These are phyloP conservation scores for Pseudachorutes palmiensis DNA, from an alignment of 1,140 invertebrate species.

Conservation along the genomic window DNA sequence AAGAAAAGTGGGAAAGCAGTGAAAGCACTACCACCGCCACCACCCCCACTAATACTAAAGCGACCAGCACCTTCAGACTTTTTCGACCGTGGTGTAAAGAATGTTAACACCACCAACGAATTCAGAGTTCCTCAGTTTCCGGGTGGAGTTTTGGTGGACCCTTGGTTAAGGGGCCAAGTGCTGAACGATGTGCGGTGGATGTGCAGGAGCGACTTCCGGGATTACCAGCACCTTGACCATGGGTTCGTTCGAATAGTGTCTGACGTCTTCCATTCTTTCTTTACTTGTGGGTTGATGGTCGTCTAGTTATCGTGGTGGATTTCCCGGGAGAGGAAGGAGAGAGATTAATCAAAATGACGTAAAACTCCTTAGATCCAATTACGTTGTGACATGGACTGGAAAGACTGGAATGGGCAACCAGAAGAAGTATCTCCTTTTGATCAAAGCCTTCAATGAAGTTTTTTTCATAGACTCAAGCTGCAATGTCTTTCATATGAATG, in stretches of 20 bases:
- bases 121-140: neutral
- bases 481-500: conserved; percentile 72
- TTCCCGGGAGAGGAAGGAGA: conserved; percentile 77
- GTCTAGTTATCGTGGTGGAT: conserved; percentile 21
- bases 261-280: neutral
- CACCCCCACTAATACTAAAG: neutral
- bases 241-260: neutral
- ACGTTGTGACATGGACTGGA: conserved; percentile 83
- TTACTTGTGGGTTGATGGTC: neutral
- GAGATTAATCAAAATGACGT: conserved; percentile 66
- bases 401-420: conserved; percentile 89
- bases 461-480: conserved; percentile 94
- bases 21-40: conserved; percentile 40
- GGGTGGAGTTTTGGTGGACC: neutral
- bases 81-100: neutral
- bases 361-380: conserved; percentile 46
- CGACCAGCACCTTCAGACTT: neutral
- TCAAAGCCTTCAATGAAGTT: conserved; percentile 70
- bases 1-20: conserved; percentile 41
- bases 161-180: neutral
- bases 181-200: neutral
- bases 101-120: neutral
- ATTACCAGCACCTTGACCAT: neutral
- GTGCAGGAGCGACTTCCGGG: neutral
- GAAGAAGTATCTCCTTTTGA: conserved; percentile 95